Evolutionary conservation across 2,888 invertebrate genomes (phyloP), one percentile per base, ranked within the genome.

Genomic region (Rhagonycha lutea): DNA sequence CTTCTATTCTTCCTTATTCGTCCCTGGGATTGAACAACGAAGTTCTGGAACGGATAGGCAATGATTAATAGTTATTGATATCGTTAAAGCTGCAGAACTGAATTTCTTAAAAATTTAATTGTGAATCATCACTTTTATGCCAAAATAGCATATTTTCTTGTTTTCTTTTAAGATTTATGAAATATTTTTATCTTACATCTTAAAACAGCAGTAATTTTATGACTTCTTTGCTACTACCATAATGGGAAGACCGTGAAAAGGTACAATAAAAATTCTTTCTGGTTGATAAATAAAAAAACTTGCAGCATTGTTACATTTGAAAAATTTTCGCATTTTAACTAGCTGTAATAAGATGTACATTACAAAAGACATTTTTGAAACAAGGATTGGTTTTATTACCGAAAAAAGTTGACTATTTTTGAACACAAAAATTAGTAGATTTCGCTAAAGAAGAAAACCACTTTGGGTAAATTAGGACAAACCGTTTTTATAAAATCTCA

Each of bases 11-110:
- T 78, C 79, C 76, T 78, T 79, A 78, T 79, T 83, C 83, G 81
- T 82, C 83, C 82, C 83, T 83, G 79, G 79, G 76, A 79, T 79
- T 81, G 80, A 81, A 82, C 80, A 84, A 83, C 81, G 79, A 81
- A 77, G 72, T 79, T 79, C 80, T 79, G 81, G 78, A 74, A 80
- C 78, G 77, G 82, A 82, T 82, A 80, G 81, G 81, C 12, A 79
- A 83, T 84, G 84, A 84, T 83, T 82, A 83, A 84, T 83, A 81
- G 79, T 78, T 78, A 73, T 77, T 80, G 80, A 79, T 81, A 80
- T 75, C 79, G 70, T 74, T 69, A 72, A 72, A 72, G 72, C 75
- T 47, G 32, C 75, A 72, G 71, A 60, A 68, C 72, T 67, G 61
- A 70, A 73, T 72, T 75, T 75, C 72, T 75, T 75, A 68, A 23